These are phyloP conservation scores for Pogonocherus hispidulus DNA, from an alignment of 2,888 invertebrate species.

Conservation along the genomic window DNA sequence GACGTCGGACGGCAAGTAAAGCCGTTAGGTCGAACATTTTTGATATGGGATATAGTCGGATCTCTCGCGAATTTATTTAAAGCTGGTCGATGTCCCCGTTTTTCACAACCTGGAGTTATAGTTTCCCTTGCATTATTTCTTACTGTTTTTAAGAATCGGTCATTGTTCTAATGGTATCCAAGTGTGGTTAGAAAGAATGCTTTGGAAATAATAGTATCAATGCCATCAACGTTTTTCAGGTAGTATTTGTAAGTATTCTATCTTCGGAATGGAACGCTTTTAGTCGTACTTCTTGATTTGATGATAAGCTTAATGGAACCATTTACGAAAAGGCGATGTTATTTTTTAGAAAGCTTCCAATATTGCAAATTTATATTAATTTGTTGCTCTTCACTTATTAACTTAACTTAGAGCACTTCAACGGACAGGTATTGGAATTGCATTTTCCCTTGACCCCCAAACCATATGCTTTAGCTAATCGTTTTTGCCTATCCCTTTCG, in stretches of 20 bases:
- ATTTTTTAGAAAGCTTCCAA: conserved; percentile 3
- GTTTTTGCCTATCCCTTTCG: background rate
- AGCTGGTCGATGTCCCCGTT: background rate
- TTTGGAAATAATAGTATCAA: background rate
- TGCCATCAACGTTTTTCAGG: conserved; percentile 2
- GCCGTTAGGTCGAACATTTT: background rate
- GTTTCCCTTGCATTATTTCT: background rate
- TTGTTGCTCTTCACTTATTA: background rate
- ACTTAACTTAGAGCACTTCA: background rate
- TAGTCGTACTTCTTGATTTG: conserved; percentile 4
- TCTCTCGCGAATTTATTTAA: conserved; percentile 1
- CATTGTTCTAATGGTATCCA: conserved; percentile 2
- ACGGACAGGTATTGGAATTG: background rate
- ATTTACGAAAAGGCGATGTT: background rate
- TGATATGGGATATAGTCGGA: background rate
- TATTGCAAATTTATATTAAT: conserved; percentile 2
- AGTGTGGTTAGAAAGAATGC: background rate
- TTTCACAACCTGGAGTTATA: background rate
- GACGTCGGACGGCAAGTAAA: conserved; percentile 2
- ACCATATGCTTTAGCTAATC: background rate
- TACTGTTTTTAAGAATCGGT: conserved; percentile 4
- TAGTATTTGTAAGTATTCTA: background rate
- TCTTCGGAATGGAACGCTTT: background rate
- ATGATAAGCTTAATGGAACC: background rate
- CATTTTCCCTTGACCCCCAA: background rate